Evolutionary conservation across 2,888 invertebrate genomes (phyloP), one percentile per base, ranked within the genome.

Genomic region (Cheilosia variabilis): DNA sequence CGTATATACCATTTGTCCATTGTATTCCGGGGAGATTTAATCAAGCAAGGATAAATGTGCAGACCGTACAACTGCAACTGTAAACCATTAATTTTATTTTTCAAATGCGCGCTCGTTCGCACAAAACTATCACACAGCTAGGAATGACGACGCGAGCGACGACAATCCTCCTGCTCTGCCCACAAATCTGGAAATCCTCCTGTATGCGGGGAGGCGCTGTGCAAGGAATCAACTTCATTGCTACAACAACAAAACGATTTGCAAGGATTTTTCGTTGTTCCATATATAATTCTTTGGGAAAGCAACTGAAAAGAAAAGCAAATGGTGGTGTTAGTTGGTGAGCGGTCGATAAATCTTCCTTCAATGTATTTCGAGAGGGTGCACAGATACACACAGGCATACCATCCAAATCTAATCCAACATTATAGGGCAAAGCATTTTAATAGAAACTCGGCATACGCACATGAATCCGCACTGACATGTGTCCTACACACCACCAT

Each of bases 51-150:
- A 81, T 72, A 81, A 77, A 72, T 69, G 87, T 62, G 31, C 66
- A 77, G 41, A 86, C 72, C 57, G 63, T 72, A 87, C 72, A 63
- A 82, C 63, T 87, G 82, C 87, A 87, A 87, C 72, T 87, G 78
- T 75, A 78, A 81, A 73, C 78, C 87, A 87, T 87, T 87, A 87
- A 87, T 82, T 82, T 87, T 69, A 73, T 81, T 86, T 76, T 77
- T 68, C 66, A 72, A 86, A 80, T 86, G 72, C 15, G 65, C 47
- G 45, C 52, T 73, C 52, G 63, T 76, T 71, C 69, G 66, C 45
- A 81, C 37, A 71, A 81, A 80, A 77, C 86, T 86, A 76, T 66
- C 45, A 66, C 52, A 17, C 63, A 58, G 73, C 53, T 52, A 43
- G 58, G 69, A 79, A 83, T 72, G 76, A 86, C 71, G 15, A 72